A percentile compares a stretch with the other conserved stretches of the same genome.
phyloP scores from a whole-genome alignment of 1,140 invertebrate species.

The Caenorhabditis briggsae region DNA sequence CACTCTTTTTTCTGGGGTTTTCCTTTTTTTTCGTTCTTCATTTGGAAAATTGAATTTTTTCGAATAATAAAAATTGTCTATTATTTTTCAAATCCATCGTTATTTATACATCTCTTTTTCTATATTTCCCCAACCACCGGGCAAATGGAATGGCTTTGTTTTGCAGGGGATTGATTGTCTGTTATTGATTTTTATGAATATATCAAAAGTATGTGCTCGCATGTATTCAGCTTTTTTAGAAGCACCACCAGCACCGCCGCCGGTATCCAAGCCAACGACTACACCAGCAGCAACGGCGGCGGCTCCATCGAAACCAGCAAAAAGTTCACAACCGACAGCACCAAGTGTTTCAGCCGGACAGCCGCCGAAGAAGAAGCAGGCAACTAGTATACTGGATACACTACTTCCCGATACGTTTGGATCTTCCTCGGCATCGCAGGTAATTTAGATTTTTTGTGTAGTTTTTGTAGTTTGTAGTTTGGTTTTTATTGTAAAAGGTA shows the following conservation, averaged over 20 bases:
- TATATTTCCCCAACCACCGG: not conserved
- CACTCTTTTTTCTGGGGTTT: no score
- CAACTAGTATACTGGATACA: slow-evolving; percentile 6
- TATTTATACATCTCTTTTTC: no score
- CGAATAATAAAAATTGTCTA: no score
- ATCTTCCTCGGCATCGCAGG: not conserved
- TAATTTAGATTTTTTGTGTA: not conserved
- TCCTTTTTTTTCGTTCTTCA: no score
- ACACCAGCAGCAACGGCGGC: not conserved
- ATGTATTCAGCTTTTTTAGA: no score
- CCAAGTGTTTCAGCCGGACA: not conserved
- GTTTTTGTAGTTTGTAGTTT: not conserved
- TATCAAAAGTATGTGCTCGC: no score
- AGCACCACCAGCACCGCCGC: no score
- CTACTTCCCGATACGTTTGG: slow-evolving; percentile 35
- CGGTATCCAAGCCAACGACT: not conserved
- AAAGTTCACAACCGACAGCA: not conserved
- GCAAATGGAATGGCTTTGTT: slow-evolving; percentile 17
- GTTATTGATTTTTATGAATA: no score
- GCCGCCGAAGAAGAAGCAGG: not conserved
- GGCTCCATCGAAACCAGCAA: not conserved
- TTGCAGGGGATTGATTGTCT: no score
- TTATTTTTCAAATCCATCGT: no score
- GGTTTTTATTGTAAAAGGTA: no score
- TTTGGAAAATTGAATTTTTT: no score